Conservation (phyloP, 2,888 invertebrate genomes). For the Eilema caniola region DNA sequence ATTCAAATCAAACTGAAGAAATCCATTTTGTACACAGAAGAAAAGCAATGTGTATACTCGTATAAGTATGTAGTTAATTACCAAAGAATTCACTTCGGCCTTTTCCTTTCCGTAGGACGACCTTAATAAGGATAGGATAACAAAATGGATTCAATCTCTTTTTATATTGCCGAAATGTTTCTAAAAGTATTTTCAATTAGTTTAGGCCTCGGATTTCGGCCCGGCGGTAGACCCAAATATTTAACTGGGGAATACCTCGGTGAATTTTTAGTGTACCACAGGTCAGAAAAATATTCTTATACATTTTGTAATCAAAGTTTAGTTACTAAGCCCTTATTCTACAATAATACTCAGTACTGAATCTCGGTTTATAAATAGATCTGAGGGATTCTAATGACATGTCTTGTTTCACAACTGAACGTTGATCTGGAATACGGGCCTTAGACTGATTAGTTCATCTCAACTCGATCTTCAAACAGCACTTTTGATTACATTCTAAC, state of each 20-base stretch:
- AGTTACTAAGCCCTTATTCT: too few relatives aligned
- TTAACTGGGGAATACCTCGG: not conserved
- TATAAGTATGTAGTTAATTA: conserved; percentile 3
- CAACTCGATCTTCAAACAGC: too few relatives aligned
- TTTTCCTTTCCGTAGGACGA: not conserved
- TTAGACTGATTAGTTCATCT: too few relatives aligned
- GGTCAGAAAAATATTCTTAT: too few relatives aligned
- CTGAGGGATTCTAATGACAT: too few relatives aligned
- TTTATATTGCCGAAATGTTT: not conserved
- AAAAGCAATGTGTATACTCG: not conserved
- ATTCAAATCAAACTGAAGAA: not conserved
- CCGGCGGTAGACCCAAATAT: not conserved
- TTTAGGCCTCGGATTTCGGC: not conserved
- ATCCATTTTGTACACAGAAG: not conserved
- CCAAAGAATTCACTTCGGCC: not conserved
- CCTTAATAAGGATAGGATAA: not conserved
- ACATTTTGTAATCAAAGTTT: too few relatives aligned
- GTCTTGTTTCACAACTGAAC: too few relatives aligned
- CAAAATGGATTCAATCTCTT: not conserved
- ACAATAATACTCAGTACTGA: too few relatives aligned
- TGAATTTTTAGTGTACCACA: too few relatives aligned
- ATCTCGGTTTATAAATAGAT: too few relatives aligned
- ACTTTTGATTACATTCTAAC: too few relatives aligned
- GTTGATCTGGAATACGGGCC: too few relatives aligned
- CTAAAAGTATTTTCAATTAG: not conserved